These are phyloP conservation scores for Hypsopygia costalis DNA, from an alignment of 2,888 invertebrate genomes.

Conservation along the genomic window DNA sequence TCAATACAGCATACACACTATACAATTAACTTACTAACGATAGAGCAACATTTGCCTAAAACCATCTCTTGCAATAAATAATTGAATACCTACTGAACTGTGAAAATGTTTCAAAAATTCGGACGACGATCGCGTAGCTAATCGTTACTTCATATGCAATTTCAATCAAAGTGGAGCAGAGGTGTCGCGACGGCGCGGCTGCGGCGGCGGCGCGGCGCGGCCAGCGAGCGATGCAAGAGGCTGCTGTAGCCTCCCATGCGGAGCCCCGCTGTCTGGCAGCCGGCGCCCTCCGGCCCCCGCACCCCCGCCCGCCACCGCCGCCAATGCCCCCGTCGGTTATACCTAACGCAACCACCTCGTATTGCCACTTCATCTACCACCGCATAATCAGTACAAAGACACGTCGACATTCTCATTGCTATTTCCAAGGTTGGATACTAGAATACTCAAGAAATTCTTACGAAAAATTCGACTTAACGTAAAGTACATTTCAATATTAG, in stretches of 20 bases:
- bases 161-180: constrained; percentile 68
- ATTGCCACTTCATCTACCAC: constrained; percentile 60
- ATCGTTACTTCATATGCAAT: constrained; percentile 48
- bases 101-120: neutral
- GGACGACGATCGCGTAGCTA: constrained; percentile 13
- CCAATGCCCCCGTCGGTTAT: constrained; percentile 34
- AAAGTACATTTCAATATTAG: neutral
- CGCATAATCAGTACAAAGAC: constrained; percentile 35
- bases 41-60: no score
- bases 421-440: constrained; percentile 35
- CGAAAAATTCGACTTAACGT: neutral
- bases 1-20: no score
- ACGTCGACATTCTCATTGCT: constrained; percentile 45
- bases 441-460: neutral
- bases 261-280: constrained; percentile 81
- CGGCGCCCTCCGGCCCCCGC: constrained; percentile 37
- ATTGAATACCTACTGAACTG: neutral
- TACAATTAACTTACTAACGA: no score
- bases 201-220: constrained; percentile 54
- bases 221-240: constrained; percentile 67
- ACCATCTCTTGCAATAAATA: no score
- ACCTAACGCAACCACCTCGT: constrained; percentile 63
- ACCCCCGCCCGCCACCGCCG: constrained; percentile 23
- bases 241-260: constrained; percentile 76
- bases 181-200: constrained; percentile 66